Evolutionary conservation across 2,113 vertebrate species (phyloP).

Genomic region (Strigops habroptila): DNA sequence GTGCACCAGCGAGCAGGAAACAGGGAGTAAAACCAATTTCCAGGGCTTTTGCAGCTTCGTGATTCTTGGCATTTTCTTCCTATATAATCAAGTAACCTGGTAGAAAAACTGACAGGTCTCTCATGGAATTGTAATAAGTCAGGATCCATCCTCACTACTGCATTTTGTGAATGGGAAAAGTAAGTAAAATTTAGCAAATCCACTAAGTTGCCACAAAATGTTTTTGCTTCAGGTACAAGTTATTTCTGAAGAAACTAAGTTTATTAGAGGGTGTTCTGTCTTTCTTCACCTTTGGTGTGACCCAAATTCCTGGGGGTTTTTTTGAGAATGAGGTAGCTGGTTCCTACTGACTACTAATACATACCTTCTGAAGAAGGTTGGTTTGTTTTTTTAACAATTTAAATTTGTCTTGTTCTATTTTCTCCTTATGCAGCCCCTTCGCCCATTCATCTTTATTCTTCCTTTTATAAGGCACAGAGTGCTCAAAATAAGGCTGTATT

Average conservation of each 20-base stretch:
- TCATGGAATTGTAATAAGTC: background rate
- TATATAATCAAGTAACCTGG: background rate
- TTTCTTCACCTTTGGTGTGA: background rate
- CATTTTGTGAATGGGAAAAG: background rate
- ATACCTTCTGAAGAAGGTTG: background rate
- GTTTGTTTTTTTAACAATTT: background rate
- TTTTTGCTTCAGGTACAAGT: background rate
- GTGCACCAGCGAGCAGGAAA: background rate
- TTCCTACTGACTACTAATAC: background rate
- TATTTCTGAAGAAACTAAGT: background rate
- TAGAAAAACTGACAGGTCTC: background rate
- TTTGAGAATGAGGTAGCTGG: background rate
- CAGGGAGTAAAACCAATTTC: background rate
- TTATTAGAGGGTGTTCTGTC: background rate
- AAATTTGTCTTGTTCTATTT: background rate
- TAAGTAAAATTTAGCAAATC: background rate
- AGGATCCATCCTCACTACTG: background rate
- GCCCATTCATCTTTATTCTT: background rate
- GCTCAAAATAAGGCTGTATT: background rate
- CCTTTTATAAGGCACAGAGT: background rate
- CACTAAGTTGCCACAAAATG: background rate
- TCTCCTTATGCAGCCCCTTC: background rate
- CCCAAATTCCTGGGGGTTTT: background rate
- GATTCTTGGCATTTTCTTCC: background rate
- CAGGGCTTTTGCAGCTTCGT: background rate